A percentile compares a stretch with the other conserved stretches of the same genome.
Evolutionary conservation across 2,113 vertebrate genomes (phyloP).

Genomic region (Ia io): DNA sequence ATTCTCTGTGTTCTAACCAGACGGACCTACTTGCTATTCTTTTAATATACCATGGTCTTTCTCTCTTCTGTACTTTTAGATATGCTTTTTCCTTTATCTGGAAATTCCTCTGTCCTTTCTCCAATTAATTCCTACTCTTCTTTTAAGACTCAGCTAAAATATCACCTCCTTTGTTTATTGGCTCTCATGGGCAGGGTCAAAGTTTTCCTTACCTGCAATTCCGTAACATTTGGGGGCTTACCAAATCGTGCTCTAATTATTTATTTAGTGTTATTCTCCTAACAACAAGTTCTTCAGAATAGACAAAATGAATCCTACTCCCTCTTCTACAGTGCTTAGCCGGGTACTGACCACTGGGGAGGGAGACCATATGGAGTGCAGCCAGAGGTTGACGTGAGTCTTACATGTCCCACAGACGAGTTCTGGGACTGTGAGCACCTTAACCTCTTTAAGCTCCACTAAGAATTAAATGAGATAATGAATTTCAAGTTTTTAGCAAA

Average conservation of each 20-base stretch:
- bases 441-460: not conserved
- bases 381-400: not conserved
- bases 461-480: not conserved
- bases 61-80: not conserved
- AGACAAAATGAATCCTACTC: not conserved
- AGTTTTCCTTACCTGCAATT: not conserved
- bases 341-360: not conserved
- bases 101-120: not conserved
- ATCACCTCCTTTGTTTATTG: not conserved
- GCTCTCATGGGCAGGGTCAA: not conserved
- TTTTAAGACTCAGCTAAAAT: not conserved
- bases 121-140: not conserved
- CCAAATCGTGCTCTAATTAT: not conserved
- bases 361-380: rapidly evolving
- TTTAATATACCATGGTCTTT: not conserved
- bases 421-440: not conserved
- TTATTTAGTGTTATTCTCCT: not conserved
- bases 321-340: not conserved
- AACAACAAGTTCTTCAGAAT: not conserved
- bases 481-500: not conserved
- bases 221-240: not conserved
- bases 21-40: not conserved
- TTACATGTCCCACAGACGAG: not conserved
- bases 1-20: not conserved
- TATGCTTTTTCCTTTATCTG: not conserved